phyloP scores from a whole-genome alignment of 2,113 vertebrate species.

The Cyanoramphus novaezelandiae region DNA sequence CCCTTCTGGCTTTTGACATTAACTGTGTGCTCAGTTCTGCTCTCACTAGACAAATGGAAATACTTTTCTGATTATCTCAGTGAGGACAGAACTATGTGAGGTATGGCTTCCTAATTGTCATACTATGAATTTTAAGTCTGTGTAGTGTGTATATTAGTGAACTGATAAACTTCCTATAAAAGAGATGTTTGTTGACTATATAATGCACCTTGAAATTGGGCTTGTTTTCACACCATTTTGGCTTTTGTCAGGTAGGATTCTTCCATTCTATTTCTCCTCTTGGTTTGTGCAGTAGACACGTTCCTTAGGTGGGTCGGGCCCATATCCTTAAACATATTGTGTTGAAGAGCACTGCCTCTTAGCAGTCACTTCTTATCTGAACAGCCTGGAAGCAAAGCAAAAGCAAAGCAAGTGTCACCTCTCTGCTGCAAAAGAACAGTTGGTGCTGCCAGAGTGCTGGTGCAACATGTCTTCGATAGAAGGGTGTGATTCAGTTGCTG shows the following conservation, averaged over 20 bases:
- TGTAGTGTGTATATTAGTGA: not conserved
- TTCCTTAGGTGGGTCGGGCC: not conserved
- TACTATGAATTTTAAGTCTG: not conserved
- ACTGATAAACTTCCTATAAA: not conserved
- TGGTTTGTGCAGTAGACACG: fast-evolving
- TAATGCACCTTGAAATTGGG: not conserved
- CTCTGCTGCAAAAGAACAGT: slow-evolving; percentile 6
- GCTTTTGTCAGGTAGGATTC: not conserved
- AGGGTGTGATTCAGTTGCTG: not conserved
- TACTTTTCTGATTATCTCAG: not conserved
- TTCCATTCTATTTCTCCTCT: not conserved
- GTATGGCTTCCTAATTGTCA: not conserved
- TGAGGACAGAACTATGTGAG: not conserved
- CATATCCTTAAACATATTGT: not conserved
- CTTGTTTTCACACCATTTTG: not conserved
- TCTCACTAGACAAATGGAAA: not conserved
- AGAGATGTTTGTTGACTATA: not conserved
- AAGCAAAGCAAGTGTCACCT: not conserved
- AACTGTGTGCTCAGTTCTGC: not conserved
- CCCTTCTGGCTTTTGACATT: not conserved
- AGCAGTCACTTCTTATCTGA: not conserved
- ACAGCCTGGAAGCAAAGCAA: not conserved
- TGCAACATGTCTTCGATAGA: not conserved
- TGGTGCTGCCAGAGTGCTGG: not conserved
- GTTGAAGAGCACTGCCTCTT: not conserved